These are phyloP conservation scores for Amazona finschi DNA, from an alignment of 2,797 vertebrate species.

Conservation along the genomic window DNA sequence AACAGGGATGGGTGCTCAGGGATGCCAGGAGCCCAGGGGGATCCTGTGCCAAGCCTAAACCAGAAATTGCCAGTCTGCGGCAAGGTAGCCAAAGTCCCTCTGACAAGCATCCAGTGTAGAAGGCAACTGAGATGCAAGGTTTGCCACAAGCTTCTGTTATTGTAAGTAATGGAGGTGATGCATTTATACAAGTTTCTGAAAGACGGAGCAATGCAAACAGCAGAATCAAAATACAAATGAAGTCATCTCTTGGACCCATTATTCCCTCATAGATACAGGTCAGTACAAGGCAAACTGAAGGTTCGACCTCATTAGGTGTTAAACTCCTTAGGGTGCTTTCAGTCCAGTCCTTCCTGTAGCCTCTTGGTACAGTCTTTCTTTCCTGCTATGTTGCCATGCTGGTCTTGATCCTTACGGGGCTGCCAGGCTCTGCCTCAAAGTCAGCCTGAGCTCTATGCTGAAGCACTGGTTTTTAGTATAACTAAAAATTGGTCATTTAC, in stretches of 20 bases:
- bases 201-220: background rate
- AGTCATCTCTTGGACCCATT: background rate
- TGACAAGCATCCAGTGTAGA: background rate
- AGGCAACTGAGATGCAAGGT: background rate
- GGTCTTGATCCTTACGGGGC: background rate
- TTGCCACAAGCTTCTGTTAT: background rate
- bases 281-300: background rate
- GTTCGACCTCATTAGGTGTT: background rate
- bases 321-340: background rate
- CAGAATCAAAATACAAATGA: background rate
- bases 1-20: background rate
- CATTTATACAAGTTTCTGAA: background rate
- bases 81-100: background rate
- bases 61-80: background rate
- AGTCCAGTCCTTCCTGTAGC: background rate
- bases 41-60: background rate
- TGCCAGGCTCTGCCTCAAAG: background rate
- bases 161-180: fast-evolving
- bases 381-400: background rate
- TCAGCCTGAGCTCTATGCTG: background rate
- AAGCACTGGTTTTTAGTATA: background rate
- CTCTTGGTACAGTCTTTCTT: background rate
- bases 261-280: background rate
- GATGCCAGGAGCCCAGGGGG: background rate
- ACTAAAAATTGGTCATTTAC: background rate